Conservation (phyloP, 2,888 invertebrate species). For the Amorpha juglandis region DNA sequence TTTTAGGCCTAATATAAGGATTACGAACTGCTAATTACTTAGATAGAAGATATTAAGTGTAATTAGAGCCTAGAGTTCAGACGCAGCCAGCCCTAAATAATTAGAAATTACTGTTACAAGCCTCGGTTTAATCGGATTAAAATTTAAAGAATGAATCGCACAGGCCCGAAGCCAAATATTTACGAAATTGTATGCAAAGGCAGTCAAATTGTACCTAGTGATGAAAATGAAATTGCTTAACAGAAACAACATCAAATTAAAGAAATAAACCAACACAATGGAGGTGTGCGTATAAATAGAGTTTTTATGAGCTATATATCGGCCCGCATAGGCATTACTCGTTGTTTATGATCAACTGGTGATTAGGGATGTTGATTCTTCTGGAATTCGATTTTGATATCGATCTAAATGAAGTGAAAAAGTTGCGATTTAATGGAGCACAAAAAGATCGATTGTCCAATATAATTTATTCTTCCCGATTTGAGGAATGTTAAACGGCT, state of each 20-base stretch:
- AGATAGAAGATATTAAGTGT: constrained; percentile 27
- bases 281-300: constrained; percentile 44
- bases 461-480: too few species aligned
- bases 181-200: constrained; percentile 1
- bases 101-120: background rate
- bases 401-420: background rate
- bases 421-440: background rate
- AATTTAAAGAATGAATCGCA: background rate
- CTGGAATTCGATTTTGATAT: background rate
- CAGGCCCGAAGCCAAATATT: background rate
- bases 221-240: constrained; percentile 28
- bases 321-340: constrained; percentile 55
- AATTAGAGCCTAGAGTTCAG: background rate
- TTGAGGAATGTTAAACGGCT: too few species aligned
- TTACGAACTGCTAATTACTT: constrained; percentile 57
- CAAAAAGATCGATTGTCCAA: background rate
- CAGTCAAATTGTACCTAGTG: background rate
- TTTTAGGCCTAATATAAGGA: constrained; percentile 51
- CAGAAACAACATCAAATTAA: constrained; percentile 33
- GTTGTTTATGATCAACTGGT: constrained; percentile 41
- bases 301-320: constrained; percentile 51
- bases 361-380: background rate
- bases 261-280: constrained; percentile 36
- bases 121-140: background rate
- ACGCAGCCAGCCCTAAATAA: background rate